These are phyloP conservation scores for Rhipidura dahli DNA, from an alignment of 2,113 vertebrate species.

Conservation along the genomic window DNA sequence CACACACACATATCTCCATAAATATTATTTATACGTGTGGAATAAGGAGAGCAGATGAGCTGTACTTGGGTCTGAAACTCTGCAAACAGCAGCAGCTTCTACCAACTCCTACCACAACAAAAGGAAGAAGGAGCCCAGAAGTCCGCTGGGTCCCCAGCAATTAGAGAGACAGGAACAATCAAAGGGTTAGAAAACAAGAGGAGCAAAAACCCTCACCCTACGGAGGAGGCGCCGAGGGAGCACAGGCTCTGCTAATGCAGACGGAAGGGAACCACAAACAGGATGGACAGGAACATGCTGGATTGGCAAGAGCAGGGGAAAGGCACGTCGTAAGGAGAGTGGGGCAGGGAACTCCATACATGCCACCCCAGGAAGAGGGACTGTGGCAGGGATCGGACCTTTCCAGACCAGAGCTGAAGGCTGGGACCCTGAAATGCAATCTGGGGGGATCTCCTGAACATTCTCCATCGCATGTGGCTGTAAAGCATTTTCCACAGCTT, in stretches of 20 bases:
- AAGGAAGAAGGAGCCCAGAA: slow-evolving; percentile 10
- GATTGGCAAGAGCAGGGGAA: neutral
- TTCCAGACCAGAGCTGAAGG: neutral
- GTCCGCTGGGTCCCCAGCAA: neutral
- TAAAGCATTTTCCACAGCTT: neutral
- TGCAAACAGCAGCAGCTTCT: neutral
- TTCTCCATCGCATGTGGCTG: fast-evolving
- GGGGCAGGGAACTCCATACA: neutral
- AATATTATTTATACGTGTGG: neutral
- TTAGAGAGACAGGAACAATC: neutral
- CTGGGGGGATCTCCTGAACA: neutral
- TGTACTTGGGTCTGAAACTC: neutral
- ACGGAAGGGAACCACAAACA: neutral
- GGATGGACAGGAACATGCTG: neutral
- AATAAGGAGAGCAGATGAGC: neutral
- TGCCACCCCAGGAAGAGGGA: neutral
- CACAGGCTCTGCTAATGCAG: neutral
- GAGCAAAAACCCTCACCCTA: neutral
- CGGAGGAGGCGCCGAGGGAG: neutral
- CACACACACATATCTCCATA: neutral
- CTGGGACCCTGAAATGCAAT: fast-evolving
- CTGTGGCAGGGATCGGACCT: neutral
- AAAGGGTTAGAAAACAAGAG: slow-evolving; percentile 11
- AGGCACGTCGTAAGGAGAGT: neutral
- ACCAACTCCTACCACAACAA: slow-evolving; percentile 37